Evolutionary conservation across 2,888 invertebrate species (phyloP).

Genomic region (Adelognathus sp.): DNA sequence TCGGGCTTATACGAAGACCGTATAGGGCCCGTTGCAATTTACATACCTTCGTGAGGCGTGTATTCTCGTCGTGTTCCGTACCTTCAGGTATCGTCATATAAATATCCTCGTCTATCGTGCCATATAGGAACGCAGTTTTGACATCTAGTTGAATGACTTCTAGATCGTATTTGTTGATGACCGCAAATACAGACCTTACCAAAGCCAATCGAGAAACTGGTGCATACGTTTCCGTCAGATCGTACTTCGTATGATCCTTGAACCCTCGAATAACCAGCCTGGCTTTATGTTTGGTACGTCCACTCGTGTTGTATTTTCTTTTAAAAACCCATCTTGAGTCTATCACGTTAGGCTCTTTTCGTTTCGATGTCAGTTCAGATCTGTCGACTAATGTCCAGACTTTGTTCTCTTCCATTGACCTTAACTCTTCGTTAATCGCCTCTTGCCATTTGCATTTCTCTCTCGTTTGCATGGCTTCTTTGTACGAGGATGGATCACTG

Average conservation of each 20-base stretch:
- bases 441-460: slow-evolving; percentile 42
- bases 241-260: slow-evolving; percentile 50
- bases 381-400: slow-evolving; percentile 49
- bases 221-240: slow-evolving; percentile 56
- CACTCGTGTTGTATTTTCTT: no score
- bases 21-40: slow-evolving; percentile 47
- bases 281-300: slow-evolving; percentile 37
- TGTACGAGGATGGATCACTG: slow-evolving; percentile 42
- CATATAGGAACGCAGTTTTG: slow-evolving; percentile 48
- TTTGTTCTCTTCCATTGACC: slow-evolving; percentile 57
- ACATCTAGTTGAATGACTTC: slow-evolving; percentile 44
- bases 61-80: neutral
- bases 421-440: slow-evolving; percentile 50
- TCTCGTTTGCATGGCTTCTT: slow-evolving; percentile 46
- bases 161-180: slow-evolving; percentile 43
- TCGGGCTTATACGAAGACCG: slow-evolving; percentile 50
- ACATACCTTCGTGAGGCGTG: slow-evolving; percentile 38
- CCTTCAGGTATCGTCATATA: slow-evolving; percentile 52
- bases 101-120: slow-evolving; percentile 30
- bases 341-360: slow-evolving; percentile 22
- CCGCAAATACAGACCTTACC: slow-evolving; percentile 48
- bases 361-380: neutral
- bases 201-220: slow-evolving; percentile 56
- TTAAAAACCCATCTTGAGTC: slow-evolving; percentile 56
- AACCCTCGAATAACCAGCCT: slow-evolving; percentile 52